Evolutionary conservation across 1,140 invertebrate genomes (phyloP).

Genomic region (Cydia pomonella): DNA sequence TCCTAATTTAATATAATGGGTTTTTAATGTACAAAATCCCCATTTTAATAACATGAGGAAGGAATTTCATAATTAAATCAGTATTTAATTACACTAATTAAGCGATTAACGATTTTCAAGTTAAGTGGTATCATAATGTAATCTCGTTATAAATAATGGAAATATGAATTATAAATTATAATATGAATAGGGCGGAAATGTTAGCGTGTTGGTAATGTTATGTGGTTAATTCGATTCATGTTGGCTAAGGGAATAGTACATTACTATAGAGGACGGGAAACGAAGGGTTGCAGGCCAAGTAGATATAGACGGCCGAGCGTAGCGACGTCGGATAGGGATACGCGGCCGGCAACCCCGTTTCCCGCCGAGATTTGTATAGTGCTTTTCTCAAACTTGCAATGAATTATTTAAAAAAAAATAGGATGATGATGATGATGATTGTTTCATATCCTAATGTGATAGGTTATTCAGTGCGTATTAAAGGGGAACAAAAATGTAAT

Average conservation of each 20-base stretch:
- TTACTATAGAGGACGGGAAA: too few species aligned
- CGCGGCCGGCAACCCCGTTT: too few species aligned
- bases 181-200: conserved; percentile 14
- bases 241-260: neutral
- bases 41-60: neutral
- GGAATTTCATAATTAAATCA: neutral
- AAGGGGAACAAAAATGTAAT: too few species aligned
- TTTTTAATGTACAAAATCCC: conserved; percentile 5
- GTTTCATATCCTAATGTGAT: too few species aligned
- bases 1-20: neutral
- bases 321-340: too few species aligned
- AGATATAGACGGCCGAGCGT: too few species aligned
- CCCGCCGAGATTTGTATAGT: too few species aligned
- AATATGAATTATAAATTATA: neutral
- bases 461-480: too few species aligned
- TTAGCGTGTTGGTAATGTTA: neutral
- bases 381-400: too few species aligned
- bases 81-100: neutral
- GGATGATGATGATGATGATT: too few species aligned
- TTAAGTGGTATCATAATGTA: conserved; percentile 4
- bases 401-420: too few species aligned
- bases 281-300: too few species aligned
- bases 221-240: neutral
- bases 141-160: neutral
- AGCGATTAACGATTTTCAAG: neutral